Evolutionary conservation across 2,113 vertebrate genomes (phyloP), one percentile per base, ranked within the genome.

Genomic region (Acanthochromis polyacanthus): DNA sequence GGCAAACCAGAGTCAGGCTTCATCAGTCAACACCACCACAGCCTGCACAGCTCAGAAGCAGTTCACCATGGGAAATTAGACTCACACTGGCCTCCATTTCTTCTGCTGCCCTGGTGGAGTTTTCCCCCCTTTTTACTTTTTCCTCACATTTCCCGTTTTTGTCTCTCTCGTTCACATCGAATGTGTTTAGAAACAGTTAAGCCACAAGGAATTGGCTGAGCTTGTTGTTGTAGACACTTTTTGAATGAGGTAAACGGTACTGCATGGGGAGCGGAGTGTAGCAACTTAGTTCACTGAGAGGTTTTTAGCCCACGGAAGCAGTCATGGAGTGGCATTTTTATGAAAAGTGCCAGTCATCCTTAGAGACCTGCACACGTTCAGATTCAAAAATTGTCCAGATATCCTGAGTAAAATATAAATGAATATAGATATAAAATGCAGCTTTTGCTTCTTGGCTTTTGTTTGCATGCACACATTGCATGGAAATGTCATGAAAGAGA

Each of bases 1-100:
- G 55, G 60, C 75, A 74, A 63, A 32, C 50, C 17, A 9, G 38
- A 74, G 62, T 71, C 53, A 56, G 73, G 67, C 73, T 65, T 83
- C 88, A 89, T 83, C 67, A 76, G 67, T 86, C 82, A 78, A 69
- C 56, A 59, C 25, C 80, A 67, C 23, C 36, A 53, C 57, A 74
- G 58, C 22, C 45, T 53, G 36, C 71, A 40, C 36, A 66, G 64
- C 43, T 16, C 22, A n/a, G 23, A 32, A 22, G 57, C 5, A 20
- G 52, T 58, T n/a, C 75, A 83, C 69, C 83, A 52, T 71, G 80
- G 85, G 87, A 89, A 90, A 88, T 92, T 60, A 89, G 46, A 60
- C 64, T 71, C 46, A 9, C 60, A 48, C 65, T 74, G 48, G 55
- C 68, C 72, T 81, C 56, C 10, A 59, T 78, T 85, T 85, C 79